Evolutionary conservation across 2,888 invertebrate species (phyloP).

Genomic region (Anorthoa munda): DNA sequence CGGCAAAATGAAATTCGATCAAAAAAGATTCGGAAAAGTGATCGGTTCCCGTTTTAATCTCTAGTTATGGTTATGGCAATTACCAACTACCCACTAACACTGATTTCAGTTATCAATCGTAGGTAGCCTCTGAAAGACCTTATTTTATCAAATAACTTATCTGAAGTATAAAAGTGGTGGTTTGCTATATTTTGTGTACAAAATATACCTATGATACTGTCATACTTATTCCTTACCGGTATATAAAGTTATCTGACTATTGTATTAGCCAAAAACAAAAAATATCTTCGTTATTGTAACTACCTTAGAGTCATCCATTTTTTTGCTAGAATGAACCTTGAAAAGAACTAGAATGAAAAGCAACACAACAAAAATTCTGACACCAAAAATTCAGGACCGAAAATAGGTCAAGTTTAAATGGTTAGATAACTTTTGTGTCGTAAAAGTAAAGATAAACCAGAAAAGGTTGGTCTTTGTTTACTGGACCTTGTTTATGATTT

Average conservation of each 20-base stretch:
- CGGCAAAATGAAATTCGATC: too few relatives aligned
- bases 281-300: neutral
- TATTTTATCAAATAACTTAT: neutral
- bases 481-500: slow-evolving; percentile 44
- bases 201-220: too few relatives aligned
- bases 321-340: neutral
- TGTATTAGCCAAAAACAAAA: neutral
- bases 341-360: slow-evolving; percentile 5
- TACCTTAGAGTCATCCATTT: neutral
- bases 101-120: neutral
- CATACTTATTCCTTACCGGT: too few relatives aligned
- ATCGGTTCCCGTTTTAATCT: too few relatives aligned
- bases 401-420: slow-evolving; percentile 33
- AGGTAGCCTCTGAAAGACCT: neutral
- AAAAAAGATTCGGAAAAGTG: too few relatives aligned
- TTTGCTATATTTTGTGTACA: too few relatives aligned
- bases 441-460: slow-evolving; percentile 20
- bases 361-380: slow-evolving; percentile 21
- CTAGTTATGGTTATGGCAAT: neutral
- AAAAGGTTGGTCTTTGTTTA: slow-evolving; percentile 47
- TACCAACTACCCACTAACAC: neutral
- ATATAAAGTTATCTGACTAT: too few relatives aligned
- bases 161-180: too few relatives aligned
- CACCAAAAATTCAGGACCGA: slow-evolving; percentile 16
- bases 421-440: neutral